Evolutionary conservation across 2,888 invertebrate species (phyloP).

Genomic region (Drosophila paracracens): DNA sequence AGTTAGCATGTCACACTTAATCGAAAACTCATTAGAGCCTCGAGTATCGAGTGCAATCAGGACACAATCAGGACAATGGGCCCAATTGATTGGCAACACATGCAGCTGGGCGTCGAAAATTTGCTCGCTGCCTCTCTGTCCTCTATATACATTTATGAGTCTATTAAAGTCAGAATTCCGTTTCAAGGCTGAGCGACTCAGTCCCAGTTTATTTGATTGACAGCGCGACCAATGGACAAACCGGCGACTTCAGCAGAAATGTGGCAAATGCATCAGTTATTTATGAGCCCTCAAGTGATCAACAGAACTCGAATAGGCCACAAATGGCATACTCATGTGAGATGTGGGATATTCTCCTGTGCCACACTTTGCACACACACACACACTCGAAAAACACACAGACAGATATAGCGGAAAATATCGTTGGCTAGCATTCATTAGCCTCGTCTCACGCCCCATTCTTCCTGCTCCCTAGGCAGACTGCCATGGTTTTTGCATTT

Average conservation of each 20-base stretch:
- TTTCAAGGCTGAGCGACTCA: conserved; percentile 18
- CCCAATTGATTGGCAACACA: conserved; percentile 60
- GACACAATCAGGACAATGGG: conserved; percentile 43
- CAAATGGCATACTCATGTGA: conserved; percentile 7
- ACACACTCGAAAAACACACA: too few relatives aligned
- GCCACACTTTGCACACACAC: not conserved
- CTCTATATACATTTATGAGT: conserved; percentile 70
- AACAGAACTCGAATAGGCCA: conserved; percentile 26
- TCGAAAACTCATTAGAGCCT: conserved; percentile 73
- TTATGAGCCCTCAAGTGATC: conserved; percentile 57
- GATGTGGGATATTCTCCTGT: not conserved
- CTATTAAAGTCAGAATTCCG: conserved; percentile 62
- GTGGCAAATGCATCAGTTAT: conserved; percentile 45
- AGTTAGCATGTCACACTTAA: conserved; percentile 70
- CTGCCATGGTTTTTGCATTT: conserved; percentile 84
- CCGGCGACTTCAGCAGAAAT: conserved; percentile 11
- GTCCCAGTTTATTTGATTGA: conserved; percentile 55
- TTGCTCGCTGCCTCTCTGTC: conserved; percentile 17
- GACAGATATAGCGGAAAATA: conserved; percentile 3
- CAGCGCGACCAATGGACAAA: conserved; percentile 61
- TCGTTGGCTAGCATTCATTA: conserved; percentile 28
- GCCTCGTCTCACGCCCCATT: conserved; percentile 20
- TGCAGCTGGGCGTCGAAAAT: conserved; percentile 72
- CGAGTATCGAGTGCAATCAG: conserved; percentile 38
- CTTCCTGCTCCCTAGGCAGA: not conserved